Percentiles rank a stretch among this genome's conserved stretches.
Evolutionary conservation across 2,113 vertebrate species (phyloP).

Genomic region (Xiphophorus couchianus): DNA sequence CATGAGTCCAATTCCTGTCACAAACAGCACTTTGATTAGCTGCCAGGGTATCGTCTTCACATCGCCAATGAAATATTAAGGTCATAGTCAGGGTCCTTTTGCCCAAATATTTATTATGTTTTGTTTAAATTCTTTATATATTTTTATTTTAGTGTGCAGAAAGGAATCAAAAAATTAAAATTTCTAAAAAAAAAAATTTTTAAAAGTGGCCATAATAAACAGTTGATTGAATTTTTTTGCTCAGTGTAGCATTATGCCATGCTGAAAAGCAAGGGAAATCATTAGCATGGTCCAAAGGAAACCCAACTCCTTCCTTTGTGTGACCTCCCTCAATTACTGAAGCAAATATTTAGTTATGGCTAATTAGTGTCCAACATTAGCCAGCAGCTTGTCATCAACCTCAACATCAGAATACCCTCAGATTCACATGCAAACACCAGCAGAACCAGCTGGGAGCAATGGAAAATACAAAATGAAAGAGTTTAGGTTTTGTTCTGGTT

Average conservation of each 20-base stretch:
- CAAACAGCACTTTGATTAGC: neutral
- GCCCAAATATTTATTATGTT: neutral
- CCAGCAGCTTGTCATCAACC: neutral
- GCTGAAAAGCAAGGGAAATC: neutral
- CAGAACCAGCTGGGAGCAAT: neutral
- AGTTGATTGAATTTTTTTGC: neutral
- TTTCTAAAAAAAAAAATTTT: too few relatives aligned
- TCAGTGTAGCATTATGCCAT: neutral
- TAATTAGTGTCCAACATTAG: neutral
- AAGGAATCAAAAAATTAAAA: neutral
- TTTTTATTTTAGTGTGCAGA: neutral
- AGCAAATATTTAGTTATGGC: constrained; percentile 1
- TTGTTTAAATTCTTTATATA: neutral
- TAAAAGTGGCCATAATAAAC: neutral
- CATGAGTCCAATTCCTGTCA: neutral
- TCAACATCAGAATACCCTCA: neutral
- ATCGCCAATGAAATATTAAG: neutral
- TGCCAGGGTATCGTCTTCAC: neutral
- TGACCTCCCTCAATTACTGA: neutral
- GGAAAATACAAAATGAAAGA: neutral
- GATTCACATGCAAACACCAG: neutral
- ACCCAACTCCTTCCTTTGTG: neutral
- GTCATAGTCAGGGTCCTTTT: neutral
- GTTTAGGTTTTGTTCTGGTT: neutral
- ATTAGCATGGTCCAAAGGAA: neutral